Conservation (phyloP, 2,113 vertebrate species). For the Ginglymostoma cirratum region DNA sequence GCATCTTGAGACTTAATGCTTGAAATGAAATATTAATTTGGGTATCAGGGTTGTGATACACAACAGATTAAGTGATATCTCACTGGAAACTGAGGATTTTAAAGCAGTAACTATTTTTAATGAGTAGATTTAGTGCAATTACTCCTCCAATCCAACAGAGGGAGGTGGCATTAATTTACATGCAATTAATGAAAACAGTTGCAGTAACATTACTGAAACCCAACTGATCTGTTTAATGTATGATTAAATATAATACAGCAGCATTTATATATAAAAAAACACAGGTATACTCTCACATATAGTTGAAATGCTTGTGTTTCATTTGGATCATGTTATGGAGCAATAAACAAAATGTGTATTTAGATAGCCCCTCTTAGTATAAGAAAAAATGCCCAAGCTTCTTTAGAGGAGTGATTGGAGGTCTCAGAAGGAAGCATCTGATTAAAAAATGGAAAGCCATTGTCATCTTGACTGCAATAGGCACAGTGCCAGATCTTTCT, state of each 20-base stretch:
- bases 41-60: too few relatives aligned
- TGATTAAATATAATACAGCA: neutral
- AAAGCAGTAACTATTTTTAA: neutral
- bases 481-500: too few relatives aligned
- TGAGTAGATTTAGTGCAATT: neutral
- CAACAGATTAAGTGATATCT: neutral
- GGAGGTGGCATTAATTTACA: neutral
- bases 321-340: neutral
- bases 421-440: too few relatives aligned
- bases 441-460: too few relatives aligned
- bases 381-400: too few relatives aligned
- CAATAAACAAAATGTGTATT: neutral
- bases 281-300: neutral
- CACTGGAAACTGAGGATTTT: neutral
- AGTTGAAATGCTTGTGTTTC: neutral
- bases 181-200: neutral
- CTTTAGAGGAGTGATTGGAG: too few relatives aligned
- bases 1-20: neutral
- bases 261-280: neutral
- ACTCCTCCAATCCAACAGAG: neutral
- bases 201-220: too few relatives aligned
- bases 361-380: neutral
- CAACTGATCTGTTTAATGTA: too few relatives aligned
- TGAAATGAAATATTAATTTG: neutral
- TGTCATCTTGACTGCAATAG: too few relatives aligned